Conservation (phyloP, 92 coral and sea anemone genomes). For the Umimayanthus kanabou region DNA sequence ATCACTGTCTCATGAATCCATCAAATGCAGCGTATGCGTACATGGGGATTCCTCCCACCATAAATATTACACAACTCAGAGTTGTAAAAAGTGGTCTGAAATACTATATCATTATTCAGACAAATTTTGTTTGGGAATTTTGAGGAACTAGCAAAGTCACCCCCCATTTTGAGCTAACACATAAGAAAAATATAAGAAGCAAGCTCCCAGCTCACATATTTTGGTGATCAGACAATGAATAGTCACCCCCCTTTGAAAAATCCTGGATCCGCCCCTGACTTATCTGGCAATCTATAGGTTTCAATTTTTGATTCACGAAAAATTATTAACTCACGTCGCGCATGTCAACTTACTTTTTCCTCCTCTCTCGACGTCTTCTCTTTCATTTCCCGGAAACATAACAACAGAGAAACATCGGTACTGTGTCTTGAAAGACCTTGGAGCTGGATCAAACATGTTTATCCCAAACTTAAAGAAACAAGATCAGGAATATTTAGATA, state of each 20-base stretch:
- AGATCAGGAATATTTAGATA: neutral
- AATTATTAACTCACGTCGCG: neutral
- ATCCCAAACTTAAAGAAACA: constrained; percentile 66
- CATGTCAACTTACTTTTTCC: constrained; percentile 85
- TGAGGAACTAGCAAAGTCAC: neutral
- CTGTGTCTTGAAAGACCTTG: constrained; percentile 92
- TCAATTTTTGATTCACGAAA: neutral
- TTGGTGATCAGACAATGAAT: too few relatives aligned
- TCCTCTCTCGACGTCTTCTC: constrained; percentile 98
- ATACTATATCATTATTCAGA: neutral
- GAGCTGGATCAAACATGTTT: constrained; percentile 80
- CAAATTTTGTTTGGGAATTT: too few relatives aligned
- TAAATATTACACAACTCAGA: neutral
- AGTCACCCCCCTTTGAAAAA: too few relatives aligned
- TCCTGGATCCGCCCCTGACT: too few relatives aligned
- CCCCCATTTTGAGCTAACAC: too few relatives aligned
- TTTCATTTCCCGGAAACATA: constrained; percentile 97
- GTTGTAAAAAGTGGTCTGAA: neutral
- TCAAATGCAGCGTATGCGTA: too few relatives aligned
- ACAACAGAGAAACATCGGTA: constrained; percentile 94
- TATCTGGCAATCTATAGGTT: too few relatives aligned
- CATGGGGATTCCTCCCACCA: too few relatives aligned
- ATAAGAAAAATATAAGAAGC: too few relatives aligned
- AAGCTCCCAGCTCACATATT: too few relatives aligned
- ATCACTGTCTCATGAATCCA: too few relatives aligned